Conservation (phyloP, 2,888 invertebrate genomes). For the Beris morrisii region DNA sequence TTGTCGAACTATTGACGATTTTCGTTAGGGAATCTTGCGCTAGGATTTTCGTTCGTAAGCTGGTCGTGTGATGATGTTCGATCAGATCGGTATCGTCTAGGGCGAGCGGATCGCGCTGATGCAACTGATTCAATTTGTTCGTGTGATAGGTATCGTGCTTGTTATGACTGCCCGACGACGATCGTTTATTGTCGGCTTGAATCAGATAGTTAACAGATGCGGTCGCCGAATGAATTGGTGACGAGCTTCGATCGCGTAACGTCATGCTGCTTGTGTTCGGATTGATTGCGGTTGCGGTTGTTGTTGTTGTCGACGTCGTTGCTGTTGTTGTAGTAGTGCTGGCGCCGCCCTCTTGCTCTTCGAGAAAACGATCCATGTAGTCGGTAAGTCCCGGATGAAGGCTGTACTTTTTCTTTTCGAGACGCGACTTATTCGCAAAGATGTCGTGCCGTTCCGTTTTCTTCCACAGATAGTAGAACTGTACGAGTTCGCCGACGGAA, state of each 20-base stretch:
- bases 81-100: too few relatives aligned
- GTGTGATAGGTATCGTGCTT: too few relatives aligned
- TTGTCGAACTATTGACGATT: too few relatives aligned
- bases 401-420: slow-evolving; percentile 91
- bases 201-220: neutral
- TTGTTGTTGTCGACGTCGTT: neutral
- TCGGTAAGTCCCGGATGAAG: slow-evolving; percentile 91
- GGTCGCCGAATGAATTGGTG: neutral
- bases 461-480: slow-evolving; percentile 97
- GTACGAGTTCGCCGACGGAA: slow-evolving; percentile 94
- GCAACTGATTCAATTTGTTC: too few relatives aligned
- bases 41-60: too few relatives aligned
- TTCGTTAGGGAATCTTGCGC: too few relatives aligned
- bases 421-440: slow-evolving; percentile 81
- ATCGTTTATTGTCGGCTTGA: slow-evolving; percentile 15
- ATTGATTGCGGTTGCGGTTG: neutral
- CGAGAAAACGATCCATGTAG: slow-evolving; percentile 90
- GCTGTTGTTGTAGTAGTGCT: neutral
- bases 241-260: slow-evolving; percentile 13
- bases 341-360: slow-evolving; percentile 70
- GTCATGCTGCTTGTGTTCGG: neutral
- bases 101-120: too few relatives aligned
- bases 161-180: too few relatives aligned
- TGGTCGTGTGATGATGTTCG: too few relatives aligned
- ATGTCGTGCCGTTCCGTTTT: slow-evolving; percentile 95